Conservation (phyloP, 2,113 vertebrate species). For the Dipodomys spectabilis region DNA sequence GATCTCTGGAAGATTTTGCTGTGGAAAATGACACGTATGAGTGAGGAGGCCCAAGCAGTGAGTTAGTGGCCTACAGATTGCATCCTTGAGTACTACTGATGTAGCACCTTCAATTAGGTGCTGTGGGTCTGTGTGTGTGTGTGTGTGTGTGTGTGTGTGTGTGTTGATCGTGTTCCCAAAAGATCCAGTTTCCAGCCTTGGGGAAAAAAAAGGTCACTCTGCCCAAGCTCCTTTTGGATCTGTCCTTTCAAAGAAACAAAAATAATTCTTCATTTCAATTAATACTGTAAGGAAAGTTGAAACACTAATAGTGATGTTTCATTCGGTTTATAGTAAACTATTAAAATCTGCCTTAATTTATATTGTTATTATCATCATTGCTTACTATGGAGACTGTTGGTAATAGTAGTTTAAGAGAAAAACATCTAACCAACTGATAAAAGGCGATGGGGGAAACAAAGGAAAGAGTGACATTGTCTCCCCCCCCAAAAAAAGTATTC, state of each 20-base stretch:
- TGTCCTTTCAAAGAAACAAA: background rate
- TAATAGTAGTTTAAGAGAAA: slow-evolving; percentile 20
- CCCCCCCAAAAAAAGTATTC: no score
- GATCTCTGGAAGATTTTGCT: background rate
- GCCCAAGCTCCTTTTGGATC: background rate
- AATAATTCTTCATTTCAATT: background rate
- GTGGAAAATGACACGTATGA: background rate
- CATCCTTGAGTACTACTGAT: background rate
- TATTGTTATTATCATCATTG: slow-evolving; percentile 1
- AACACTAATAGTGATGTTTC: background rate
- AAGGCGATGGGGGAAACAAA: background rate
- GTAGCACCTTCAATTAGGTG: background rate
- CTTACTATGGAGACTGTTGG: background rate
- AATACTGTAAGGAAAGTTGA: background rate
- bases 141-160: background rate
- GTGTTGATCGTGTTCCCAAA: background rate
- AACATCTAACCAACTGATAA: background rate
- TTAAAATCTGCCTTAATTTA: slow-evolving; percentile 12
- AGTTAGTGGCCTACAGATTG: no score
- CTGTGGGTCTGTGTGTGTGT: background rate
- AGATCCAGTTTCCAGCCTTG: slow-evolving; percentile 18
- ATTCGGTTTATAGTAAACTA: slow-evolving; percentile 18
- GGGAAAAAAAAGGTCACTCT: background rate
- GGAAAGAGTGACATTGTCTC: no score
- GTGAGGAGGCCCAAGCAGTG: background rate